Conservation (phyloP, 2,113 vertebrate genomes). For the Myotis davidii region DNA sequence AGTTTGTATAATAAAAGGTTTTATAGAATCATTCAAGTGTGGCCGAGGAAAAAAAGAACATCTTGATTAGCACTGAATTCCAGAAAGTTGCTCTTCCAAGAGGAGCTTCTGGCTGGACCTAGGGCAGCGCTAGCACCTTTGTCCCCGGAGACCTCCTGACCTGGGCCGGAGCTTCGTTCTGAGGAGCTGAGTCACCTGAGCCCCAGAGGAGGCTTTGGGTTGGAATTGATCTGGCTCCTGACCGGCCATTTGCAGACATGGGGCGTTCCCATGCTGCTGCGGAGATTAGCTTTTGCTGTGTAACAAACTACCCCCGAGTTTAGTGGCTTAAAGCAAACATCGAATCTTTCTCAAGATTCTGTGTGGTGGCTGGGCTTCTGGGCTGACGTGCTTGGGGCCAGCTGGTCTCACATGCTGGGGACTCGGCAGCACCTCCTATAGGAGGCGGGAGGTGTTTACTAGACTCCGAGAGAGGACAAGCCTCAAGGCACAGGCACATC, state of each 20-base stretch:
- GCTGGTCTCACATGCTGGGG: not conserved
- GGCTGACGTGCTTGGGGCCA: not conserved
- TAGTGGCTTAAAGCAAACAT: not conserved
- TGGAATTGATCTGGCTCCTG: not conserved
- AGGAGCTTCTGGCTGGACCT: not conserved
- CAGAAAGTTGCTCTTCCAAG: not conserved
- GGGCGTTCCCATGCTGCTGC: not conserved
- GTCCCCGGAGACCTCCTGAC: not conserved
- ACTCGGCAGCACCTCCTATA: not conserved
- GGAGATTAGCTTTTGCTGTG: not conserved
- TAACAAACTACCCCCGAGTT: not conserved
- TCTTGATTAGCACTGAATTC: not conserved
- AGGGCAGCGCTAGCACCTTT: not conserved
- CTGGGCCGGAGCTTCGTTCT: not conserved
- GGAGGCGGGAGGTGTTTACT: not conserved
- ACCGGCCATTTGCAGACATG: not conserved
- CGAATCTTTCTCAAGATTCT: not conserved
- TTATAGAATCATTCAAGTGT: not conserved
- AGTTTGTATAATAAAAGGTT: not conserved
- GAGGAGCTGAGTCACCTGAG: not conserved
- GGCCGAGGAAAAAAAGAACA: not conserved
- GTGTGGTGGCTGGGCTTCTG: not conserved
- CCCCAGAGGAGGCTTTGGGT: not conserved
- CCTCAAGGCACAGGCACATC: not conserved
- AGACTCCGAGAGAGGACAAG: not conserved